phyloP scores from a whole-genome alignment of 2,113 vertebrate species.

The Mixornis gularis region DNA sequence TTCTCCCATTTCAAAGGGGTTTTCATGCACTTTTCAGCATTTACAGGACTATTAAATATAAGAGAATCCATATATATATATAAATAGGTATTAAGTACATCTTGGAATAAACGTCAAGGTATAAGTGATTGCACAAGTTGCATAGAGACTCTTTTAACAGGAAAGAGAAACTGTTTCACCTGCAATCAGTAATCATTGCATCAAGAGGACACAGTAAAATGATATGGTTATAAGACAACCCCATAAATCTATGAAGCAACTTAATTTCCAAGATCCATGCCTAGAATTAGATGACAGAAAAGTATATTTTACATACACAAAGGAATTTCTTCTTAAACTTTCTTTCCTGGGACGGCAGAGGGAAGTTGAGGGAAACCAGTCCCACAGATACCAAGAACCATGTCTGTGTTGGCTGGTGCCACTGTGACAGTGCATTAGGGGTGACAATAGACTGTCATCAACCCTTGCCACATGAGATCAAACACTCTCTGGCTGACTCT shows the following conservation, averaged over 20 bases:
- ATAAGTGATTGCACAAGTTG: neutral
- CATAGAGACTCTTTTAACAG: neutral
- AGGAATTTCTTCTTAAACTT: neutral
- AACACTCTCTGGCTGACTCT: neutral
- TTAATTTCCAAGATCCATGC: neutral
- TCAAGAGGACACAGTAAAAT: neutral
- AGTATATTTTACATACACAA: neutral
- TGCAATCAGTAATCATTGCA: neutral
- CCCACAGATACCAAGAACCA: neutral
- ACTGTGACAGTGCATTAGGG: accelerated
- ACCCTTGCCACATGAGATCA: neutral
- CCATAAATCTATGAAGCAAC: neutral
- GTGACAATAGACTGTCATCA: neutral
- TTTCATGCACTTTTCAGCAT: neutral
- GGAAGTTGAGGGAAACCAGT: neutral
- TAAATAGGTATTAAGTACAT: neutral
- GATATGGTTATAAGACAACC: neutral
- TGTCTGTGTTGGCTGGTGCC: neutral
- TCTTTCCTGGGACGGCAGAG: neutral
- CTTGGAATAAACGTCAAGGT: neutral
- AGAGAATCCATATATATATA: neutral
- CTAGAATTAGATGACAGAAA: neutral
- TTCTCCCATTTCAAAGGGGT: neutral
- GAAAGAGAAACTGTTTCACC: neutral
- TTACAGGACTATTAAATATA: neutral